Conservation (phyloP, 2,888 invertebrate genomes). For the Lasioglossum villosulum region DNA sequence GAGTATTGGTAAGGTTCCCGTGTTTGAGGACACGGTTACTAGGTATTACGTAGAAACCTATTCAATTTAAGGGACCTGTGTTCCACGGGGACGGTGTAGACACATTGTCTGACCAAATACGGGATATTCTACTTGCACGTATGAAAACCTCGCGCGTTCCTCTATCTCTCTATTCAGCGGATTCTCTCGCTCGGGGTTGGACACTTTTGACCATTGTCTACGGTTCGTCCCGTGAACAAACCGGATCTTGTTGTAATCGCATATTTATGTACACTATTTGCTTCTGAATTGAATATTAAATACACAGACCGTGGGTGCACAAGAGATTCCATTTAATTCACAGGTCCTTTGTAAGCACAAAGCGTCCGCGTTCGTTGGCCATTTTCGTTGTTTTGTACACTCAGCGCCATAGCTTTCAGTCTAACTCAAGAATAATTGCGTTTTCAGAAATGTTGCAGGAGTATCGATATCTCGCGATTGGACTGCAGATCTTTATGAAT, state of each 20-base stretch:
- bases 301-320: not conserved
- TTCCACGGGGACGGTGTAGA: not conserved
- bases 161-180: not conserved
- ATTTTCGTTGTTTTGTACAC: not conserved
- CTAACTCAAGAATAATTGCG: not conserved
- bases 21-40: not conserved
- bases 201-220: slow-evolving; percentile 8
- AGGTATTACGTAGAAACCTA: slow-evolving; percentile 5
- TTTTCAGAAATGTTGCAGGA: no score
- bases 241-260: not conserved
- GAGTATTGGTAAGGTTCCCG: slow-evolving; percentile 7
- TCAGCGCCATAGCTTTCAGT: not conserved
- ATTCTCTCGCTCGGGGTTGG: not conserved
- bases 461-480: no score
- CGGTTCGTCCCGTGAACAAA: not conserved
- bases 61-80: slow-evolving; percentile 13
- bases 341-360: not conserved
- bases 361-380: not conserved
- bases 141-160: not conserved
- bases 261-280: not conserved
- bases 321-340: not conserved
- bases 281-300: not conserved
- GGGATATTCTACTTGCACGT: slow-evolving; percentile 25
- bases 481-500: no score
- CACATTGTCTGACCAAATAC: slow-evolving; percentile 13